Base-by-base conservation (phyloP, 1,140 invertebrate genomes). In the Drosophila santomea region DNA sequence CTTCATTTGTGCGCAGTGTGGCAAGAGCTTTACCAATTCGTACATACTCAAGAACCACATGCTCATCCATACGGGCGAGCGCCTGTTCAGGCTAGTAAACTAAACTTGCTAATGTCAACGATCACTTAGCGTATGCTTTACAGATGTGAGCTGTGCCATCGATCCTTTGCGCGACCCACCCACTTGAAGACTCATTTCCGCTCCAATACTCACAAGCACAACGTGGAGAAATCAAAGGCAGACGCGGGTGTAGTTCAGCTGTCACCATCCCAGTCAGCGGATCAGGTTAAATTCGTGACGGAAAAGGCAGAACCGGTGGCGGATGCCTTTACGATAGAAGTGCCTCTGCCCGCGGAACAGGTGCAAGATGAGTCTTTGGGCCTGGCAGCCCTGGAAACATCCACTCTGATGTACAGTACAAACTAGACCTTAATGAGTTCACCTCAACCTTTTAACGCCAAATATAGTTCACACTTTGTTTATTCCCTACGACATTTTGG, bases 1-100 rank as follows among this genome's bases (percentile, higher is more conserved):
- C 2, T 94, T 94, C 74, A 93, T 93, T 62, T 94, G 94, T 64
- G 72, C 78, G 7, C 93, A 93, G 61, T 94, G 94, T 69, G 93
- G 93, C n/a, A 94, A 94, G 80, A 93, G 93, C 2, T 94, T 94
- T 60, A 94, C 94, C 6, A 94, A 94, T 79, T 93, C 86, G 0
- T 86, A 90, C 35, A 82, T 86, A 25, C 72, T 90, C 2, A 90
- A 90, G 20, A 90, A 90, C 38, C 86, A 90, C 36, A 86, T 86
- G 62, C 62, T 90, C 10, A 73, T 90, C 4, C 86, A 90, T 25
- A 90, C 86, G 0, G 86, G 86, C 25, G 86, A 90, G 44, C 88
- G 86, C 0, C 47, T 86, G 39, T 90, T 80, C 52, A 83, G 79
- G 86, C 35, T 52, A 58, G 60, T 60, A 45, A 0, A 11, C 11